Evolutionary conservation across 2,888 invertebrate genomes (phyloP), one percentile per base, ranked within the genome.

Genomic region (Gari tellinella): DNA sequence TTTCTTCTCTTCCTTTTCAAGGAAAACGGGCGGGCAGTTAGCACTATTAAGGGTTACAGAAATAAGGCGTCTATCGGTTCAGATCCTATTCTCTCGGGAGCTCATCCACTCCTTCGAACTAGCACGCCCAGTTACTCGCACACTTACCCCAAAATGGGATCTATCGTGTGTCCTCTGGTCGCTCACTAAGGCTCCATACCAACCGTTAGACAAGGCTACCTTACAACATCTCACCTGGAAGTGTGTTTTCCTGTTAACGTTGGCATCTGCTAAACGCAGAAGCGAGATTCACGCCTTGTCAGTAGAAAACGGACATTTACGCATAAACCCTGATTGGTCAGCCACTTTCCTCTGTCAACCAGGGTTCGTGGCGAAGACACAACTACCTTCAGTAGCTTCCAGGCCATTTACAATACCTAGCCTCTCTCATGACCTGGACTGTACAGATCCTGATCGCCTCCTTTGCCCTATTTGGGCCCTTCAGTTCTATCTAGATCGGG

Each of bases 101-200:
- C n/a, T n/a, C n/a, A n/a, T n/a, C n/a, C n/a, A n/a, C n/a, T n/a
- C n/a, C n/a, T n/a, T n/a, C n/a, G n/a, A n/a, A n/a, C n/a, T n/a
- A n/a, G n/a, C n/a, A n/a, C n/a, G n/a, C n/a, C 63, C 43, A 15
- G 64, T 67, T 17, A 15, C 38, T 25, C 26, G 23, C 0, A 67
- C 51, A 45, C n/a, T 78, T 12, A 25, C 66, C 0, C 67, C 78
- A 40, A 67, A 69, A 61, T 73, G 70, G 64, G 64, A 78, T 64
- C 41, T 74, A n/a, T 51, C 46, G 19, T n/a, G 48, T 25, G 72
- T 74, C 41, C 48, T 67, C 12, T 14, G 46, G 7, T 31, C 63
- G 46, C 43, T 70, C 5, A 38, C 69, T 23, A 67, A 49, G 8
- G 40, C 26, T 15, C 79, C 74, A 19, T 79, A 72, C 68, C 68